These are phyloP conservation scores for Mionectes olivaceus DNA, from an alignment of 2,797 vertebrate genomes.

Conservation along the genomic window DNA sequence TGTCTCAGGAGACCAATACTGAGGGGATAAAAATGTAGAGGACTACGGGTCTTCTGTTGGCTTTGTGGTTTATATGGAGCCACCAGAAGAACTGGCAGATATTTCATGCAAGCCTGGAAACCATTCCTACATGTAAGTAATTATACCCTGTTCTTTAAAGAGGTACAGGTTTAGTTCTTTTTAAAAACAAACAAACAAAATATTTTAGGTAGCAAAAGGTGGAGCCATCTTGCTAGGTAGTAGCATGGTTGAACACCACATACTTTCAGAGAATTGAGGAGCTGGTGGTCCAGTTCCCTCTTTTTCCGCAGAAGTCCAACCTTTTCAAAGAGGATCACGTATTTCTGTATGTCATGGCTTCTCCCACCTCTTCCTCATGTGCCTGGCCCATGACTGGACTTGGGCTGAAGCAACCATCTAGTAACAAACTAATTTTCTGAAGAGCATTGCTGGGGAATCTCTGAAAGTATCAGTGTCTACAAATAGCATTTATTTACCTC, in stretches of 20 bases:
- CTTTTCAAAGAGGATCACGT: not conserved
- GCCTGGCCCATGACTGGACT: not conserved
- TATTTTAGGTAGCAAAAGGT: not conserved
- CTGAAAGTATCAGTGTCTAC: not conserved
- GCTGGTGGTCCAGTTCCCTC: accelerated
- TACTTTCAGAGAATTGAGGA: not conserved
- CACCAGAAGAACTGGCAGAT: not conserved
- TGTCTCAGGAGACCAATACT: not conserved
- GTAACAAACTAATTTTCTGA: not conserved
- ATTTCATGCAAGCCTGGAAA: not conserved
- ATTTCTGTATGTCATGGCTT: not conserved
- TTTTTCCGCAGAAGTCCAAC: not conserved
- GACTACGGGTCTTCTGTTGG: not conserved
- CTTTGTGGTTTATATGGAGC: not conserved
- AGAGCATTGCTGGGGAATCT: not conserved
- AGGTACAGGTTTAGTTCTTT: accelerated
- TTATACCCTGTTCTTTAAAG: not conserved
- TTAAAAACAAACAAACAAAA: too few relatives aligned
- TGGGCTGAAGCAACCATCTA: not conserved
- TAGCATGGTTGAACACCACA: not conserved
- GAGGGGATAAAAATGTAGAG: not conserved
- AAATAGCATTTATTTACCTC: not conserved
- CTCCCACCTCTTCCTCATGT: not conserved
- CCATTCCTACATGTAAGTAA: not conserved
- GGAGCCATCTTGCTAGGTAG: not conserved